phyloP scores from a whole-genome alignment of 2,797 vertebrate genomes.

The Poecilia velifera region DNA sequence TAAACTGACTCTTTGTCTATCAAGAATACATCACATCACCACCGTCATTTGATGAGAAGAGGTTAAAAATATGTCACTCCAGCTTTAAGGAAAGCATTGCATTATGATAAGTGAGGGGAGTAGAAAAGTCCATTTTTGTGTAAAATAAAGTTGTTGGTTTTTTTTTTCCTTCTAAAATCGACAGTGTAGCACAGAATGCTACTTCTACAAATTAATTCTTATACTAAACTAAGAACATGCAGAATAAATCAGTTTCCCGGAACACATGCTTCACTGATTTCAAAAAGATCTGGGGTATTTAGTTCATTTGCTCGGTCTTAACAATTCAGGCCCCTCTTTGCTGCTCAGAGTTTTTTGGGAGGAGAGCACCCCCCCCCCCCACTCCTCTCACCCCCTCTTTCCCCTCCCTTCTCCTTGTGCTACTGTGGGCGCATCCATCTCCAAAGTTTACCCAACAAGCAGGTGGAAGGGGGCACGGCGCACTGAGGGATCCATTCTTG shows the following conservation, averaged over 20 bases:
- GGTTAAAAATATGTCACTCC: not conserved
- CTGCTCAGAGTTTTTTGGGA: not conserved
- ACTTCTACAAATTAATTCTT: not conserved
- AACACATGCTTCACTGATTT: not conserved
- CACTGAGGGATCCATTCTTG: conserved; percentile 66
- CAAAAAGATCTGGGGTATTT: not conserved
- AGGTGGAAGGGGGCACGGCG: conserved; percentile 58
- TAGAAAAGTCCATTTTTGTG: not conserved
- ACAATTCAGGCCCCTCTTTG: conserved; percentile 5
- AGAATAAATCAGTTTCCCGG: not conserved
- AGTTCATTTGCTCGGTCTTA: not conserved
- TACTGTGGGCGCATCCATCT: conserved; percentile 48
- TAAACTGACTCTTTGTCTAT: not conserved
- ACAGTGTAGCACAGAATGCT: not conserved
- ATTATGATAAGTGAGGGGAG: not conserved
- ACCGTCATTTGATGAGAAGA: not conserved
- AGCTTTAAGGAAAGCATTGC: not conserved
- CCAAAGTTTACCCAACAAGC: conserved; percentile 77
- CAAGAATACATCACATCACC: not conserved
- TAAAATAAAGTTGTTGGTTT: not conserved
- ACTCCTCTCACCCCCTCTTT: conserved; percentile 17
- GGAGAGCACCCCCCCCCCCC: conserved; percentile 22
- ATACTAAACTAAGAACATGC: not conserved
- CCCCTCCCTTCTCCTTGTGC: conserved; percentile 35
- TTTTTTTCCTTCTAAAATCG: not conserved